Base-by-base conservation (phyloP, 2,113 vertebrate species). In the Opisthocomus hoazin region DNA sequence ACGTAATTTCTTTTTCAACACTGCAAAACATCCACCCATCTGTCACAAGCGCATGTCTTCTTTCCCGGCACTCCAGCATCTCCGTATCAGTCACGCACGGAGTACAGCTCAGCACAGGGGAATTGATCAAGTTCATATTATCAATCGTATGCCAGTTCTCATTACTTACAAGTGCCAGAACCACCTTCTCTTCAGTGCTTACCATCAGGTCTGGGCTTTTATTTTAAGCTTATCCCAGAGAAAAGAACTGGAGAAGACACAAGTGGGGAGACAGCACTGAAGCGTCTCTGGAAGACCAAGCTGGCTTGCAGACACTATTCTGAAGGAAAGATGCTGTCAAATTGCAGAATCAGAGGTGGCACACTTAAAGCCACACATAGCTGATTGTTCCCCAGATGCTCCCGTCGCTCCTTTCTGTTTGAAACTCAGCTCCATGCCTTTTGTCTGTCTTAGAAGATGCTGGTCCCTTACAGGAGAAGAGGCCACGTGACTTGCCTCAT, bases 21-120 rank as follows among this genome's bases (percentile, higher is more conserved):
- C 82, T 90, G 39, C 75, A 90, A 96, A 97, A 94, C 87, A 93
- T 96, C 90, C 90, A 93, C 93, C 93, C 95, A 93, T 96, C 92
- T 95, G 93, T 94, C 92, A 95, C 81, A 97, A 94, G 81, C 2
- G 19, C 9, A 23, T 24, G 29, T 90, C 83, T 27, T 87, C 93
- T 89, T 74, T 78, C 53, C 60, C 1, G 0, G 82, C 73, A 30
- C 87, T 75, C 77, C 5, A 5, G 71, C 76, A 84, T 61, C 82
- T 76, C 82, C 8, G 5, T 61, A 77, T 94, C 91, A 79, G 74
- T 94, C 75, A 51, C 63, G 77, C 50, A 43, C 8, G 6, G 37
- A 32, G 30, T 8, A 45, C 41, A 90, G 73, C 54, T 89, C 86
- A 94, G 88, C 68, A 89, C 41, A 29, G 29, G 61, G 64, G 64